phyloP scores from a whole-genome alignment of 2,797 vertebrate species.

The Loriculus beryllinus region DNA sequence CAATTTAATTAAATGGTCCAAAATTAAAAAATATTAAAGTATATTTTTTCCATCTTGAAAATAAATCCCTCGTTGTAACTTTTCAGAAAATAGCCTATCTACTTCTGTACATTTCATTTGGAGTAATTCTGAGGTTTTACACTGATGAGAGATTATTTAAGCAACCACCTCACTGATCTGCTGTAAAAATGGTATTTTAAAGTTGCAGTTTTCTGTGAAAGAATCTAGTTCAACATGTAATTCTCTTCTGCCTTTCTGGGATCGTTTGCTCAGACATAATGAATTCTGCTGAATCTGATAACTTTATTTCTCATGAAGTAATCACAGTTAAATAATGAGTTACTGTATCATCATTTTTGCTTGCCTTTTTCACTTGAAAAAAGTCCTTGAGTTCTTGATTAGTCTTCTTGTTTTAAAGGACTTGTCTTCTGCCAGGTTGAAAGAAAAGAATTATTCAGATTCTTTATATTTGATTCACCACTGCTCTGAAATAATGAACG shows the following conservation, averaged over 20 bases:
- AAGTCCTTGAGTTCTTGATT: slow-evolving; percentile 13
- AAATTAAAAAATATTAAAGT: background rate
- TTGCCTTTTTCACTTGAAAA: slow-evolving; percentile 3
- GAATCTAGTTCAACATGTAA: slow-evolving; percentile 5
- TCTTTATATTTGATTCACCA: slow-evolving; percentile 26
- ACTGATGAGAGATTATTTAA: background rate
- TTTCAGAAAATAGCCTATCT: background rate
- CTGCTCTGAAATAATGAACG: slow-evolving; percentile 32
- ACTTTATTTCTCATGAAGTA: slow-evolving; percentile 3
- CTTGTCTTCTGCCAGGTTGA: background rate
- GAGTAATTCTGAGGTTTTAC: background rate
- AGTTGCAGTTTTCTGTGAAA: slow-evolving; percentile 9
- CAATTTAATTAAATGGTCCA: background rate
- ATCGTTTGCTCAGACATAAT: slow-evolving; percentile 16
- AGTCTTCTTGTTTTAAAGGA: background rate
- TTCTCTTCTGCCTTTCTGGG: slow-evolving; percentile 25
- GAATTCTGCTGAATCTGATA: slow-evolving; percentile 40
- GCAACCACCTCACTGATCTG: background rate
- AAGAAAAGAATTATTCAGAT: slow-evolving; percentile 32
- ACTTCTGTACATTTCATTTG: background rate
- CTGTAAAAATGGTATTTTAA: slow-evolving; percentile 1
- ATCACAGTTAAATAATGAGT: slow-evolving; percentile 25
- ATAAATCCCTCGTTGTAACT: background rate
- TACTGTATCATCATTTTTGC: background rate
- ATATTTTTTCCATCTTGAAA: background rate